Conservation (phyloP, 2,797 vertebrate species). For the Centropyge bicolor region DNA sequence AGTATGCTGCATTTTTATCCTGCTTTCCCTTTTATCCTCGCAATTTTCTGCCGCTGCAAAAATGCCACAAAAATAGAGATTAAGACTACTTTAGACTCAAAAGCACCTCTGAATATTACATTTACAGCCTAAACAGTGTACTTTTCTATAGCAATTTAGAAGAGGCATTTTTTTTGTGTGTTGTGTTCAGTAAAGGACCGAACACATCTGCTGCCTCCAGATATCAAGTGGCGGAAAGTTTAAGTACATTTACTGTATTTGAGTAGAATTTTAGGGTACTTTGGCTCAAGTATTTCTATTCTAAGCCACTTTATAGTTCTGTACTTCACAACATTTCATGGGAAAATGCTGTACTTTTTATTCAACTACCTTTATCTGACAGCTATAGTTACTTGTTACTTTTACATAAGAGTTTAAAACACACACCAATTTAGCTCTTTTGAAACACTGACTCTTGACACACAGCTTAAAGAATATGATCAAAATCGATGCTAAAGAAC, state of each 20-base stretch:
- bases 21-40: constrained; percentile 35
- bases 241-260: background rate
- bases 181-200: background rate
- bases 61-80: constrained; percentile 28
- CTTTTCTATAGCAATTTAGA: background rate
- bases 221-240: background rate
- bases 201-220: background rate
- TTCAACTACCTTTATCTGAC: too few species aligned
- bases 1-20: constrained; percentile 44
- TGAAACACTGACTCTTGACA: too few species aligned
- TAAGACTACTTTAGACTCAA: constrained; percentile 14
- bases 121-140: background rate
- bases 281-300: background rate
- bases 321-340: background rate
- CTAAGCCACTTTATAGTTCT: background rate
- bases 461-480: too few species aligned
- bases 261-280: background rate
- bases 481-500: too few species aligned
- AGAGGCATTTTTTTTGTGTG: background rate
- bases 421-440: too few species aligned
- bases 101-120: background rate
- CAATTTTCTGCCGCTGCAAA: constrained; percentile 23
- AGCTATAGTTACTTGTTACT: too few species aligned
- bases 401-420: too few species aligned
- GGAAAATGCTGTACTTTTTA: background rate